These are phyloP conservation scores for Aporophyla lueneburgensis DNA, from an alignment of 2,888 invertebrate genomes.

Conservation along the genomic window DNA sequence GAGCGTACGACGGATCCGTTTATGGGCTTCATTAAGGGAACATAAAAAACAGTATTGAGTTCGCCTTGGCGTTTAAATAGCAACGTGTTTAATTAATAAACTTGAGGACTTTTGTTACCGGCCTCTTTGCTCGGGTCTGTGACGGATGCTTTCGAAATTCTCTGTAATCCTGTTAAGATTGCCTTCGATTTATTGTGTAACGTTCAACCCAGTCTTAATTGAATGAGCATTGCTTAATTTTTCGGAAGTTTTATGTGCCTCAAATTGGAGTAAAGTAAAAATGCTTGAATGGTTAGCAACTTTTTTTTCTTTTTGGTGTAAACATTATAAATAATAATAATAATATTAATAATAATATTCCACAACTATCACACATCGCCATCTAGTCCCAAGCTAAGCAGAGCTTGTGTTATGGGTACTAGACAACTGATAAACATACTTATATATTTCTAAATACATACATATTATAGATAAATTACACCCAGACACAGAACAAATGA, in stretches of 20 bases:
- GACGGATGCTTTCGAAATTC: slow-evolving; percentile 75
- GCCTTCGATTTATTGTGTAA: slow-evolving; percentile 72
- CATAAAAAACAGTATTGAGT: slow-evolving; percentile 79
- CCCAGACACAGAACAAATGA: too few relatives aligned
- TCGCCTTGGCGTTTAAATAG: slow-evolving; percentile 83
- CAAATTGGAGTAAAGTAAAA: slow-evolving; percentile 46
- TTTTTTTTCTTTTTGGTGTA: not conserved
- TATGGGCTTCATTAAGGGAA: slow-evolving; percentile 87
- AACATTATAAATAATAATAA: not conserved
- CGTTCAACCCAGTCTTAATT: slow-evolving; percentile 59
- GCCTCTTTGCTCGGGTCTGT: slow-evolving; percentile 67
- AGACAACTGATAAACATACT: too few relatives aligned
- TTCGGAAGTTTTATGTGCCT: slow-evolving; percentile 58
- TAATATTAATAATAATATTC: too few relatives aligned
- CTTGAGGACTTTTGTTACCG: slow-evolving; percentile 64
- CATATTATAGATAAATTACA: too few relatives aligned
- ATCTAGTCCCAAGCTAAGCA: too few relatives aligned
- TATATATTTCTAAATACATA: too few relatives aligned
- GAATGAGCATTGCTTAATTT: slow-evolving; percentile 66
- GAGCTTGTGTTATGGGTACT: too few relatives aligned
- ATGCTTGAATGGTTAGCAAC: not conserved
- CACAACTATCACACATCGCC: too few relatives aligned
- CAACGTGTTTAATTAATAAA: slow-evolving; percentile 84
- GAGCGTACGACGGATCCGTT: slow-evolving; percentile 79
- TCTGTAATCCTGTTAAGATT: slow-evolving; percentile 75